Evolutionary conservation across 1,140 invertebrate genomes (phyloP), one percentile per base, ranked within the genome.

Genomic region (Drosophila elegans): DNA sequence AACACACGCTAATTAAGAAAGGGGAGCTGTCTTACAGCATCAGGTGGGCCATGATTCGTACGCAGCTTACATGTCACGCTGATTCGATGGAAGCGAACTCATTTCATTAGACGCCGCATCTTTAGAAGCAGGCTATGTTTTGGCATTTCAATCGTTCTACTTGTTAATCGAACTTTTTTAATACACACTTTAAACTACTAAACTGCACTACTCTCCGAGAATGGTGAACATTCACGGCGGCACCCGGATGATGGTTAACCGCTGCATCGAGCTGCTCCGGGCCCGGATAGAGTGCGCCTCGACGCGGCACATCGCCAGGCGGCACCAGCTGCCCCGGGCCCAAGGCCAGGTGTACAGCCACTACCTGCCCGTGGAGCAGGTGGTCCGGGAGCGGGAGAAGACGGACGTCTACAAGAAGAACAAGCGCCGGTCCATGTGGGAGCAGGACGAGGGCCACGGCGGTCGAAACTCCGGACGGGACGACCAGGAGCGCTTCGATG

Each of bases 341-440:
- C 4, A 32, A 10, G 3, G 0, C 5, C 4, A 36, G 11, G 3
- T 12, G 0, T 9, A 3, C 21, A 6, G 32, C 1, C 39, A 21
- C 3, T 11, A 12, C 2, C 1, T 55, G 12, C 42, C 66, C 13
- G 2, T 7, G 4, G 36, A 77, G 4, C 45, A 46, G 10, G 0
- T 39, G 1, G 1, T 59, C 32, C 57, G 42, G 3, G 80, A 88
- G 6, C 75, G 63, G 3, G 38, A 80, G 10, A 83, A 79, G n/a
- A 27, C 41, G 0, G 45, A 71, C 3, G 36, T 27, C 3, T 88
- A 84, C 38, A 12, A 77, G 6, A 55, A 42, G 4, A 77, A 56
- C 48, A 88, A 88, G 12, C 44, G 25, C 13, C 72, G 71, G 0
- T 89, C 83, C 7, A 84, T 84, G 79, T 88, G 83, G 83, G 63